Percentiles rank a stretch among this genome's conserved stretches.
phyloP scores from a whole-genome alignment of 2,888 invertebrate genomes.

The Hyppa rectilinea region DNA sequence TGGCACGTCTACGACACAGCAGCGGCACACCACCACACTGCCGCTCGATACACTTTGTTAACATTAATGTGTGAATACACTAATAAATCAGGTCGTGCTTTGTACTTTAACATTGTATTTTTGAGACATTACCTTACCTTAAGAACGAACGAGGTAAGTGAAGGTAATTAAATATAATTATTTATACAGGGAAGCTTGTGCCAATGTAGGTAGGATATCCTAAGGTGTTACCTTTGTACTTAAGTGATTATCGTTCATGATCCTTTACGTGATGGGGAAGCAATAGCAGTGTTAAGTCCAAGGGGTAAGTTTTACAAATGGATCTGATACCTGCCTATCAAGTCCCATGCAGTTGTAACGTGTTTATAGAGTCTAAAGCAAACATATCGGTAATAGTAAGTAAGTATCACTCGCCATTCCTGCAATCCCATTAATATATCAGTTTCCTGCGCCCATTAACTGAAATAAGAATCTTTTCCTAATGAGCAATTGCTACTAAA shows the following conservation, averaged over 20 bases:
- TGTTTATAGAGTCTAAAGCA: neutral
- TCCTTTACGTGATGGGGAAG: constrained; percentile 54
- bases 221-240: constrained; percentile 47
- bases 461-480: constrained; percentile 46
- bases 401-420: constrained; percentile 12
- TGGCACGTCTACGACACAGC: constrained; percentile 71
- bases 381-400: neutral
- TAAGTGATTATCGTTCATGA: constrained; percentile 58
- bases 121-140: constrained; percentile 42
- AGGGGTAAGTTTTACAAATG: constrained; percentile 52
- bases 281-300: constrained; percentile 59
- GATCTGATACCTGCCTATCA: constrained; percentile 40
- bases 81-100: constrained; percentile 64
- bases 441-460: constrained; percentile 43
- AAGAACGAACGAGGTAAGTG: constrained; percentile 41
- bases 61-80: constrained; percentile 64
- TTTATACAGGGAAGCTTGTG: constrained; percentile 39
- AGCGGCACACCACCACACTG: constrained; percentile 59
- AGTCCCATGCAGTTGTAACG: neutral
- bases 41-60: constrained; percentile 72
- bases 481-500: constrained; percentile 55
- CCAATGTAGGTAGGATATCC: constrained; percentile 26
- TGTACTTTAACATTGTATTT: constrained; percentile 60
- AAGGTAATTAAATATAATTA: constrained; percentile 50
- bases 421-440: constrained; percentile 42